phyloP scores from a whole-genome alignment of 2,113 vertebrate genomes.

The Struthio camelus region DNA sequence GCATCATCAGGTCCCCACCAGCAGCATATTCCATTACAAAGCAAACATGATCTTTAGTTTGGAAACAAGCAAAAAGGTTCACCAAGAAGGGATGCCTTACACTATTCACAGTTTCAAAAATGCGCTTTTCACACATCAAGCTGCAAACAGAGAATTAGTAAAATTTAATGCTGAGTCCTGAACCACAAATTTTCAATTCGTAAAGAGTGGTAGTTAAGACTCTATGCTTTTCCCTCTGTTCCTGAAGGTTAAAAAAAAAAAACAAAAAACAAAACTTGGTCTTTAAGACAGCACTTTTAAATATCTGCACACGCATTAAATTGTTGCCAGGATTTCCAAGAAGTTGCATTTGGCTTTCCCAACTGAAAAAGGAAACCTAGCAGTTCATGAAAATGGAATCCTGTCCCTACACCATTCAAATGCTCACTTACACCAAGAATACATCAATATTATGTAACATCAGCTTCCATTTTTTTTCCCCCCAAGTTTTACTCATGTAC shows the following conservation, averaged over 20 bases:
- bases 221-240: not conserved
- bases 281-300: not conserved
- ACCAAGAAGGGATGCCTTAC: conserved; percentile 98
- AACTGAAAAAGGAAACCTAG: not conserved
- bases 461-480: not conserved
- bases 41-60: conserved; percentile 98
- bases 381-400: not conserved
- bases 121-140: conserved; percentile 99
- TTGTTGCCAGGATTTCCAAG: not conserved
- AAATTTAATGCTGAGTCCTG: not conserved
- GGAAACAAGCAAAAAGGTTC: conserved; percentile 99
- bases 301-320: not conserved
- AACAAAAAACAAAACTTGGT: not conserved
- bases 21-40: conserved; percentile 99
- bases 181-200: not conserved
- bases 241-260: not conserved
- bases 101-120: conserved; percentile 99
- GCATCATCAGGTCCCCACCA: conserved; percentile 99
- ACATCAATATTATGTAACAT: not conserved
- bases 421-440: not conserved
- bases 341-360: not conserved
- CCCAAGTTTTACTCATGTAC: not conserved
- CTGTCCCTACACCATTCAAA: not conserved
- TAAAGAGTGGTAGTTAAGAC: not conserved
- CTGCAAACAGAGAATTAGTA: conserved; percentile 74